phyloP scores from a whole-genome alignment of 2,888 invertebrate species.

The Cyrtodaria siliqua region DNA sequence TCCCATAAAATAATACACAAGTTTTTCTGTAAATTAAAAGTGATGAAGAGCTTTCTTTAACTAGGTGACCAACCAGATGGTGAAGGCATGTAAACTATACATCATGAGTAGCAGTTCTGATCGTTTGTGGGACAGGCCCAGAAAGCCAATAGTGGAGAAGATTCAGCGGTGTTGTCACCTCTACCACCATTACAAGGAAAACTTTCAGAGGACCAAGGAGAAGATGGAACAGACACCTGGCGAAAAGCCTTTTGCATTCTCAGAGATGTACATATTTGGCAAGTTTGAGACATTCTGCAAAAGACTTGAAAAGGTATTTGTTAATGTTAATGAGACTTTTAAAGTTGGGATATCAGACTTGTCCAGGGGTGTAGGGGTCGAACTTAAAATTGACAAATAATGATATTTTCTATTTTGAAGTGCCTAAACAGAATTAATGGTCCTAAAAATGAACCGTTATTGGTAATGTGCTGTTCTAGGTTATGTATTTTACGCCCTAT shows the following conservation, averaged over 20 bases:
- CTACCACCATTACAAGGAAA: conserved; percentile 88
- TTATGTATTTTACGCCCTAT: no score
- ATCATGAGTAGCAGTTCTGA: conserved; percentile 78
- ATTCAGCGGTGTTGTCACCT: conserved; percentile 87
- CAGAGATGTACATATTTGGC: conserved; percentile 86
- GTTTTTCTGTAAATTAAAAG: no score
- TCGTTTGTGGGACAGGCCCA: conserved; percentile 81
- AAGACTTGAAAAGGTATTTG: conserved; percentile 82
- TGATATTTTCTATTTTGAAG: no score
- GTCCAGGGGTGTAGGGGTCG: no score
- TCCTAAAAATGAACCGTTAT: no score
- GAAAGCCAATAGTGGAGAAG: conserved; percentile 73
- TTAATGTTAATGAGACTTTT: no score
- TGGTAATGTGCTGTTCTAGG: no score
- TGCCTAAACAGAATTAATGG: no score
- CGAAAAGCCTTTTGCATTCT: conserved; percentile 84
- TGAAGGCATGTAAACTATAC: conserved; percentile 83
- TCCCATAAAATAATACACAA: no score
- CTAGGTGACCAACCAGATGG: conserved; percentile 86
- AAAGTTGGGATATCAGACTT: no score
- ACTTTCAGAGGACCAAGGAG: conserved; percentile 87
- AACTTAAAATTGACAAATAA: no score
- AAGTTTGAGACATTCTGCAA: conserved; percentile 85
- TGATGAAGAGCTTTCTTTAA: no score
- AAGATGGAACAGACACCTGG: conserved; percentile 79